phyloP scores from a whole-genome alignment of 2,888 invertebrate genomes.

The Vannuccia rotundouncinata region DNA sequence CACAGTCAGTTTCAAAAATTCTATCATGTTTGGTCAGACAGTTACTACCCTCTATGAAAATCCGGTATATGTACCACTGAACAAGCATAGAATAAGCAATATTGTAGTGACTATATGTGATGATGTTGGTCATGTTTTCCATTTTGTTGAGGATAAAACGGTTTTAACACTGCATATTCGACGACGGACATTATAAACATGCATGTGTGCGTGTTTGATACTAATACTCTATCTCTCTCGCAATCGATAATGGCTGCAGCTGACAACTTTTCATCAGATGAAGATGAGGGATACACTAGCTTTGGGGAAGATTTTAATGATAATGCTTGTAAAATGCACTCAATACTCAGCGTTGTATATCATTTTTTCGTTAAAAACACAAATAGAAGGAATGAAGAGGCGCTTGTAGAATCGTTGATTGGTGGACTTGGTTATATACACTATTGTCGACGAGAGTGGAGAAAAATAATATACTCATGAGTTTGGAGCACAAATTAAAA shows the following conservation, averaged over 20 bases:
- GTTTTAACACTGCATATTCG: neutral
- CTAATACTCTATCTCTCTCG: neutral
- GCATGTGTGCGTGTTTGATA: too few relatives aligned
- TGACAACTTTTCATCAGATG: neutral
- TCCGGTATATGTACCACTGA: neutral
- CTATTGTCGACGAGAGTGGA: neutral
- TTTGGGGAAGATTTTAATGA: neutral
- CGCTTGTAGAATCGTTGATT: neutral
- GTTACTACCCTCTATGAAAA: neutral
- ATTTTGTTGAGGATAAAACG: neutral
- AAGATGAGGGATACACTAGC: neutral
- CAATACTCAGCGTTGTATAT: neutral
- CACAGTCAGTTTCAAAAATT: neutral
- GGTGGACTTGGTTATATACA: neutral
- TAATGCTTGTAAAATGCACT: neutral
- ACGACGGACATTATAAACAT: neutral
- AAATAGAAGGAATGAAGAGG: neutral
- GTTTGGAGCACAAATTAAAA: neutral
- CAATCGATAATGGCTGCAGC: neutral
- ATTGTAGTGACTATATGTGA: neutral
- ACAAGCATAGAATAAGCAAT: neutral
- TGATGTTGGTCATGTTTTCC: neutral
- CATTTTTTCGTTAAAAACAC: neutral
- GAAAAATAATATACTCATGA: neutral
- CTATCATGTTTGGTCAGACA: neutral